These are phyloP conservation scores for Sinhomidia bicolor DNA, from an alignment of 2,888 invertebrate species.

Conservation along the genomic window DNA sequence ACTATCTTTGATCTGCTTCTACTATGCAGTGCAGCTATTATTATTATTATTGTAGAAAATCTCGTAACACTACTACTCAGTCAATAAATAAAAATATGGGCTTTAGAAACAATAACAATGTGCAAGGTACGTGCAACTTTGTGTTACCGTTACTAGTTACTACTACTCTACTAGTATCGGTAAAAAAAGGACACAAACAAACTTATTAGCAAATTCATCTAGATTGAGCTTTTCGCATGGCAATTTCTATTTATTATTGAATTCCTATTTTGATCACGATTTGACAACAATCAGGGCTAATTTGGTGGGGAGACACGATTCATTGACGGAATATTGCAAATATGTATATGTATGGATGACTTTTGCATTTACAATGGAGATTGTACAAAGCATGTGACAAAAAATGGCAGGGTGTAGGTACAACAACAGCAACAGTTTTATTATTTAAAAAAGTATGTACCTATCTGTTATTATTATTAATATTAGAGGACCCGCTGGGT, in stretches of 20 bases:
- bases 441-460: background rate
- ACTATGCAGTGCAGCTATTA: background rate
- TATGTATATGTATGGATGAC: too few relatives aligned
- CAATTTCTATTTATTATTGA: slow-evolving; percentile 34
- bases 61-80: background rate
- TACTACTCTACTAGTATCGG: background rate
- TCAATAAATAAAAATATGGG: background rate
- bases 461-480: background rate
- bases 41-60: background rate
- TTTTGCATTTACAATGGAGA: too few relatives aligned
- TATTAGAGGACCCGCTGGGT: slow-evolving; percentile 33
- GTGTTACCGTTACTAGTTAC: background rate
- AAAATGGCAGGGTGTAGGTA: background rate
- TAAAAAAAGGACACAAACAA: background rate
- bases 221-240: background rate
- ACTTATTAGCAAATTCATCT: too few relatives aligned
- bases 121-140: background rate
- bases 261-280: slow-evolving; percentile 57
- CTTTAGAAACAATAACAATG: background rate
- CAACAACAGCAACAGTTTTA: background rate
- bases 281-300: slow-evolving; percentile 53
- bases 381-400: background rate
- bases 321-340: background rate
- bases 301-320: slow-evolving; percentile 18
- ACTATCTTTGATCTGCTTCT: background rate